Base-by-base conservation (phyloP, 1,140 invertebrate genomes). In the Uloborus diversus region DNA sequence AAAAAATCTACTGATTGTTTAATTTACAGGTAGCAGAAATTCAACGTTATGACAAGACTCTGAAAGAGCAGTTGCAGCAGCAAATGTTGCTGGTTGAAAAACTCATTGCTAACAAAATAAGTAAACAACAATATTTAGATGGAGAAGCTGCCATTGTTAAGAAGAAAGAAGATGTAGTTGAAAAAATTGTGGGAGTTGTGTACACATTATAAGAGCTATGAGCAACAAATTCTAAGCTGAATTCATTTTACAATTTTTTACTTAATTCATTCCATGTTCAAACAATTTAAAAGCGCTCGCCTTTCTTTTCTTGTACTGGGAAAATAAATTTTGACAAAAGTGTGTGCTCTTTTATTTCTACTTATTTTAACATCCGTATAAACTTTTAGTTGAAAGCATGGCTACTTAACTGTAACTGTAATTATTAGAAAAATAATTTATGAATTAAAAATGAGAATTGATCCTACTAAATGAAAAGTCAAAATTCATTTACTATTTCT, bases 111-210 rank as follows among this genome's bases (percentile, higher is more conserved):
- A 90, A 89, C 4, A 93, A 93, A 86, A 89, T 93, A 76, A 87
- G 86, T 65, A 90, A 92, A 73, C 88, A 89, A 53, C 89, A 89
- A 76, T 93, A 92, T 83, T 85, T 92, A 25, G 91, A 93, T 64
- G 86, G 88, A 23, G 92, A 93, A 79, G 84, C 87, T 35, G 84
- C 84, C 27, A 88, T 91, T 27, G 86, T 86, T 27, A 90, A 89
- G 81, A 93, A 92, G 84, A 91, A 90, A 82, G 90, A 92, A 68
- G 92, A 93, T 27, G 88, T 88, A 66, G 87, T 90, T 33, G 90
- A 91, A 61, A 92, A 91, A 86, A 91, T 92, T 7, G 42, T 33
- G 53, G 33, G 27, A 27, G 49, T 78, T 5, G 11, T 66, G 28
- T 64, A 27, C 30, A 62, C 71, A 20, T 64, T 75, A 20, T 75